These are phyloP conservation scores for Lordiphosa fenestrarum DNA, from an alignment of 2,888 invertebrate genomes.

Conservation along the genomic window DNA sequence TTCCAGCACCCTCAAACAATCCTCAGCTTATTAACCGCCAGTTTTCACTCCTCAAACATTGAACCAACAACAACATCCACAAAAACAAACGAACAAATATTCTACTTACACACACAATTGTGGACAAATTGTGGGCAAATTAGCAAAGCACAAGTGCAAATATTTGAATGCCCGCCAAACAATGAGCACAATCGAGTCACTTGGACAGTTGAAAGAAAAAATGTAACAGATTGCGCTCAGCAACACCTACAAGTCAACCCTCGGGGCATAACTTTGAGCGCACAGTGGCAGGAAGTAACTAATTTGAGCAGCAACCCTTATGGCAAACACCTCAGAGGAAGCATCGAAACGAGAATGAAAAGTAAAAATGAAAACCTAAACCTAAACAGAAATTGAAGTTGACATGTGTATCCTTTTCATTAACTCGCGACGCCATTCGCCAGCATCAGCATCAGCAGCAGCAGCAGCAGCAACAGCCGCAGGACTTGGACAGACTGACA, in stretches of 20 bases:
- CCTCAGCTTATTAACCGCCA: slow-evolving; percentile 57
- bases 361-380: slow-evolving; percentile 26
- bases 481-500: slow-evolving; percentile 10
- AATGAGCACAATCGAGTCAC: slow-evolving; percentile 42
- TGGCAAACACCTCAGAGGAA: slow-evolving; percentile 50
- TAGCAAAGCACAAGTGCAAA: slow-evolving; percentile 61
- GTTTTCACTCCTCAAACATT: slow-evolving; percentile 53
- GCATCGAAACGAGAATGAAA: slow-evolving; percentile 17
- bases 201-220: slow-evolving; percentile 47
- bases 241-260: slow-evolving; percentile 72
- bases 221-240: slow-evolving; percentile 76
- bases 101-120: slow-evolving; percentile 48
- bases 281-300: slow-evolving; percentile 56
- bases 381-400: slow-evolving; percentile 74
- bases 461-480: slow-evolving; percentile 5
- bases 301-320: slow-evolving; percentile 70
- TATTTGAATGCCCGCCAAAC: slow-evolving; percentile 60
- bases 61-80: slow-evolving; percentile 63
- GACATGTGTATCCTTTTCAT: slow-evolving; percentile 81
- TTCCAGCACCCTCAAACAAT: too few species aligned
- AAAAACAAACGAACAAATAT: slow-evolving; percentile 37
- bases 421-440: slow-evolving; percentile 72
- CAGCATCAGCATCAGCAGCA: slow-evolving; percentile 21
- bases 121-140: slow-evolving; percentile 57
- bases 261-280: slow-evolving; percentile 23